Conservation (phyloP, 2,113 vertebrate species). For the Pseudorectes ferrugineus region DNA sequence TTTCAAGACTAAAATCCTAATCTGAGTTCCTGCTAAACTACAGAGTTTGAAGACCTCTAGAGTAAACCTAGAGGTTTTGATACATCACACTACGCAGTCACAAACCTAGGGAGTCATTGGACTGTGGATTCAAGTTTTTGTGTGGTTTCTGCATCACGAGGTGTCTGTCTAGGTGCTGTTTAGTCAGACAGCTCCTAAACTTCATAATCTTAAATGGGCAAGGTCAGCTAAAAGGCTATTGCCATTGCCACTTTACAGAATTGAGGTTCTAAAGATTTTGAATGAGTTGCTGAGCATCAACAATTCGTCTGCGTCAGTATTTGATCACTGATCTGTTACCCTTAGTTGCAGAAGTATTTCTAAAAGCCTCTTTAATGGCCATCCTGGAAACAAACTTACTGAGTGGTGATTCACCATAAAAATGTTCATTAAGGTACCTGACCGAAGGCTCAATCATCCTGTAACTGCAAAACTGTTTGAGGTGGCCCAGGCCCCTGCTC, state of each 20-base stretch:
- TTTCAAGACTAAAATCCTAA: neutral
- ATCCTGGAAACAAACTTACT: neutral
- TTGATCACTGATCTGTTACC: neutral
- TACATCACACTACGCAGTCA: neutral
- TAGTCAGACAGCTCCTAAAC: neutral
- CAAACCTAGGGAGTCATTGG: neutral
- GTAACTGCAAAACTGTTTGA: neutral
- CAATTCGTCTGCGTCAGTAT: neutral
- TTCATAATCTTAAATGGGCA: neutral
- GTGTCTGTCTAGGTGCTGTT: neutral
- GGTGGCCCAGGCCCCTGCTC: neutral
- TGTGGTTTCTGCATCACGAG: neutral
- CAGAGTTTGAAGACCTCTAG: neutral
- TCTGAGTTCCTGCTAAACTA: neutral
- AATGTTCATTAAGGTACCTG: neutral
- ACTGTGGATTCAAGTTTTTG: neutral
- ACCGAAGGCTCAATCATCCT: neutral
- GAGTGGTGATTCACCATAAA: neutral
- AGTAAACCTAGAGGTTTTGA: neutral
- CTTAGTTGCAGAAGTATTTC: neutral
- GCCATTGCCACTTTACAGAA: neutral
- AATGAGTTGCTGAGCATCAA: neutral
- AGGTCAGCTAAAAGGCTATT: neutral
- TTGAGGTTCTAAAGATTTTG: neutral
- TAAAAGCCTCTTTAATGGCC: neutral